These are phyloP conservation scores for Distichodus sexfasciatus DNA, from an alignment of 2,797 vertebrate species.

Conservation along the genomic window DNA sequence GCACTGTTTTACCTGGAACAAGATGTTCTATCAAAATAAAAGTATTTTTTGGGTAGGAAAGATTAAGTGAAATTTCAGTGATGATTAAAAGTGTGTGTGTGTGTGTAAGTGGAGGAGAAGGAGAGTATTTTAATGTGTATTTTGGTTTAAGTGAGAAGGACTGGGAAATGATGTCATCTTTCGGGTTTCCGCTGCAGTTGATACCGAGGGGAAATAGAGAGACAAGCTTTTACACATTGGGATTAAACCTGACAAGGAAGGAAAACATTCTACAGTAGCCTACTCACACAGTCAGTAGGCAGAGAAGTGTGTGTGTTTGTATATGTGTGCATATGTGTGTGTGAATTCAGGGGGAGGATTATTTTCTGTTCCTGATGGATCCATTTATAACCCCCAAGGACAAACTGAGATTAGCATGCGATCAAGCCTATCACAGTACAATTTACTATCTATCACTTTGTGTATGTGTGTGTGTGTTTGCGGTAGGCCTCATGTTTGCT, in stretches of 20 bases:
- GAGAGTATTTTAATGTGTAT: constrained; percentile 63
- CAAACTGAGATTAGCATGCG: constrained; percentile 43
- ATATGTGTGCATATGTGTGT: constrained; percentile 2
- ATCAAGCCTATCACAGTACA: constrained; percentile 24
- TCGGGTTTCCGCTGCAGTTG: constrained; percentile 45
- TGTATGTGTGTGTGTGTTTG: constrained; percentile 8
- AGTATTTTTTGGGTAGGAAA: no score
- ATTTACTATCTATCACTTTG: constrained; percentile 16
- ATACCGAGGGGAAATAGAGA: constrained; percentile 8
- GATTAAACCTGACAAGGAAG: neutral
- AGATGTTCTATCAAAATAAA: no score
- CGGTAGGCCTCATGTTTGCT: neutral
- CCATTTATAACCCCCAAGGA: constrained; percentile 43
- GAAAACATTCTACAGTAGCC: constrained; percentile 1
- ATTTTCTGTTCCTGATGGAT: constrained; percentile 35
- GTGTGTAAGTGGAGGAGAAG: constrained; percentile 24
- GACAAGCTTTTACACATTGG: neutral
- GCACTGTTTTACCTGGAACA: no score
- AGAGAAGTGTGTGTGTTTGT: neutral
- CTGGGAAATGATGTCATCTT: constrained; percentile 53
- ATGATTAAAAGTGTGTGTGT: no score
- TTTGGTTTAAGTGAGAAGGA: constrained; percentile 52
- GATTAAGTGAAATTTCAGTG: no score
- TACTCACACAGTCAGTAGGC: constrained; percentile 2
- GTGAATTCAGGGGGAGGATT: constrained; percentile 36